These are phyloP conservation scores for Hyperopisus bebe DNA, from an alignment of 2,113 vertebrate species.

Conservation along the genomic window DNA sequence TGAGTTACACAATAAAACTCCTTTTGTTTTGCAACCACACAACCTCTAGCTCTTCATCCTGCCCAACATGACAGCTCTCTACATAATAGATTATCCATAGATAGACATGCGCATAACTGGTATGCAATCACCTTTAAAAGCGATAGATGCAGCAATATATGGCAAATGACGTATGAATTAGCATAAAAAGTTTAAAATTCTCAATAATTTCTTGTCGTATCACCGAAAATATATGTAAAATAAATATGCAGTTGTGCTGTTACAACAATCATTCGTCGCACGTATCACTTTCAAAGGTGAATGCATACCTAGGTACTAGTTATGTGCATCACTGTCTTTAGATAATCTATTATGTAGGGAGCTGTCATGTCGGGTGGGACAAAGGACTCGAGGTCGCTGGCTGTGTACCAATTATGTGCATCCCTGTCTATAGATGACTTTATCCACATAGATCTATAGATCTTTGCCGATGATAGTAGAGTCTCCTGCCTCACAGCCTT, in stretches of 20 bases:
- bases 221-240: background rate
- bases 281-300: background rate
- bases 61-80: background rate
- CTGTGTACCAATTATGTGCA: background rate
- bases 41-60: background rate
- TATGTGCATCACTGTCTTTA: too few species aligned
- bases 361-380: too few species aligned
- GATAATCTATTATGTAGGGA: too few species aligned
- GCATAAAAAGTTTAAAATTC: background rate
- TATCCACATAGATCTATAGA: background rate
- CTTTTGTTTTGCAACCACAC: background rate
- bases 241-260: background rate
- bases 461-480: background rate
- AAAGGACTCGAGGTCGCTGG: too few species aligned
- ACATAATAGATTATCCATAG: background rate
- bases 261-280: background rate
- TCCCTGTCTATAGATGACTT: background rate
- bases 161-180: background rate
- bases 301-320: background rate
- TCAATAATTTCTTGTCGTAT: background rate
- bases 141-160: background rate
- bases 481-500: background rate
- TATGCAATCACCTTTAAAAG: background rate
- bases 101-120: background rate
- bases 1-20: background rate